Conservation (phyloP, 2,797 vertebrate genomes). For the Muraenolepis orangiensis region DNA sequence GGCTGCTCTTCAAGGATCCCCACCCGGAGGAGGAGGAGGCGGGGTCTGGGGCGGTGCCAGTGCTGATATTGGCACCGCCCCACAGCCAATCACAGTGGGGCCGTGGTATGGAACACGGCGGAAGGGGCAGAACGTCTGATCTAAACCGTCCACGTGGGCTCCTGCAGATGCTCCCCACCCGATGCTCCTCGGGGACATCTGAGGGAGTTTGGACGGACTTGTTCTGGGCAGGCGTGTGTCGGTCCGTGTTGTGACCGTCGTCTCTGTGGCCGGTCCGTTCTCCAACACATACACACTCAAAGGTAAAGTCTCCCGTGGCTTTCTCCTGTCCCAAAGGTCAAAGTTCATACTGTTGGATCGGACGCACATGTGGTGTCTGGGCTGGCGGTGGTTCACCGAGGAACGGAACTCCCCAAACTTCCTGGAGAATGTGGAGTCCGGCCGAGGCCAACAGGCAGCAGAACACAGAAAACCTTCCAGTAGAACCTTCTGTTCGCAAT, state of each 20-base stretch:
- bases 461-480: constrained; percentile 29
- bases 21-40: constrained; percentile 31
- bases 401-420: neutral
- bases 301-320: neutral
- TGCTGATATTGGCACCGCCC: constrained; percentile 25
- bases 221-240: neutral
- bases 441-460: neutral
- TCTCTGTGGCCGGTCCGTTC: neutral
- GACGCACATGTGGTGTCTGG: neutral
- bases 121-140: neutral
- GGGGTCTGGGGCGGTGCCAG: constrained; percentile 16
- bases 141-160: too few relatives aligned
- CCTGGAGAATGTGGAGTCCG: neutral
- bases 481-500: constrained; percentile 57
- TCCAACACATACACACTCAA: neutral
- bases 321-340: too few relatives aligned
- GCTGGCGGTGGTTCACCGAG: neutral
- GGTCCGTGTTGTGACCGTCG: neutral
- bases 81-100: constrained; percentile 1
- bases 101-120: neutral
- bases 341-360: neutral
- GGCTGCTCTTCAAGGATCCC: constrained; percentile 60
- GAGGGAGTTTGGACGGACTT: neutral
- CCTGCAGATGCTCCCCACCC: too few relatives aligned
- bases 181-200: neutral